These are phyloP conservation scores for Seriola aureovittata DNA, from an alignment of 2,113 vertebrate species.

Conservation along the genomic window DNA sequence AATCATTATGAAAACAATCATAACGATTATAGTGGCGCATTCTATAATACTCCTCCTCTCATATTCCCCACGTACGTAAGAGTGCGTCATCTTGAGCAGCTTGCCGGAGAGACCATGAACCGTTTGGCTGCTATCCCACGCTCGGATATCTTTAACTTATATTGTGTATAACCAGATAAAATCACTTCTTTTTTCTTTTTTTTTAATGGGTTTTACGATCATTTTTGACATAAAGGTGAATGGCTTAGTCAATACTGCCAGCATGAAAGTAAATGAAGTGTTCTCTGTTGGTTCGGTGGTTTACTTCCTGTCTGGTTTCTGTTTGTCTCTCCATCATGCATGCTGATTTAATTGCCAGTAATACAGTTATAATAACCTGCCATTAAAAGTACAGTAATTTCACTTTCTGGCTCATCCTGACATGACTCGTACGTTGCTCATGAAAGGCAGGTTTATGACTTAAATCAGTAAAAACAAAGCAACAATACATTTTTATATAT, in stretches of 20 bases:
- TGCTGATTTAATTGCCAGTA: conserved; percentile 26
- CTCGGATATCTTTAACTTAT: too few species aligned
- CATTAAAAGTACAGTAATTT: neutral
- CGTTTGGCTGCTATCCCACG: too few species aligned
- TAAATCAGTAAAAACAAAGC: conserved; percentile 10
- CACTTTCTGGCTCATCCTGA: conserved; percentile 1
- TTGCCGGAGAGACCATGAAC: too few species aligned
- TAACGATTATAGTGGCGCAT: too few species aligned
- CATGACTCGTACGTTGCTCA: conserved; percentile 42
- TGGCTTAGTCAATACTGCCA: neutral
- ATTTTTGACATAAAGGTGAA: neutral
- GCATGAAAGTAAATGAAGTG: neutral
- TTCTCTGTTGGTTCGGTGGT: neutral
- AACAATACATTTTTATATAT: neutral
- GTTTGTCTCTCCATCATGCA: neutral
- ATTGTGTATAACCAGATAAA: too few species aligned
- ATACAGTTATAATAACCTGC: conserved; percentile 8
- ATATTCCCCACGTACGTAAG: too few species aligned
- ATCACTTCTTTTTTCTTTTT: too few species aligned
- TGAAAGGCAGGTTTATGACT: conserved; percentile 20
- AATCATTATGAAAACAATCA: too few species aligned
- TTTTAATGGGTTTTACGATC: too few species aligned
- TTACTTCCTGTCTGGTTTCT: neutral
- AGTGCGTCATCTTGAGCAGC: too few species aligned
- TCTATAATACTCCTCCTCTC: too few species aligned